These are phyloP conservation scores for Hemistola chrysoprasaria DNA, from an alignment of 2,888 invertebrate species.

Conservation along the genomic window DNA sequence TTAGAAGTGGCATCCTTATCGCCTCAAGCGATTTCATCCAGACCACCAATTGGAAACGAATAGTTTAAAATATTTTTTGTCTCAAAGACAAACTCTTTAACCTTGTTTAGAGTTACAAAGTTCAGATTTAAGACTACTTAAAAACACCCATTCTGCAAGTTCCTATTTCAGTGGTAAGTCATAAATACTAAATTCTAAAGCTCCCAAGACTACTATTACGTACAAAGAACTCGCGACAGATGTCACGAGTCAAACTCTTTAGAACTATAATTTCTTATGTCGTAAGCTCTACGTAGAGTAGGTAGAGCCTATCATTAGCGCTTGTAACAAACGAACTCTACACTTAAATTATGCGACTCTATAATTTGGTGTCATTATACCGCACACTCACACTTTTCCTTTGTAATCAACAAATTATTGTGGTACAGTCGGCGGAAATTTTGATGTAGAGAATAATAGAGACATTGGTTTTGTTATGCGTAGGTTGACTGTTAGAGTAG, in stretches of 20 bases:
- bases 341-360: constrained; percentile 23
- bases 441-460: constrained; percentile 12
- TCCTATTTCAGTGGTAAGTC: neutral
- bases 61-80: too few species aligned
- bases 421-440: constrained; percentile 2
- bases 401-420: constrained; percentile 48
- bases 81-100: too few species aligned
- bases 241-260: constrained; percentile 19
- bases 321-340: constrained; percentile 14
- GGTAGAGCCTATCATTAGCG: constrained; percentile 16
- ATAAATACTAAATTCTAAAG: constrained; percentile 1
- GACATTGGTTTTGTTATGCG: constrained; percentile 7
- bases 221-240: constrained; percentile 18
- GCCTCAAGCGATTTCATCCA: too few species aligned
- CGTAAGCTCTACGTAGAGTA: constrained; percentile 18
- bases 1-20: too few species aligned
- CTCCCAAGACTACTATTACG: neutral
- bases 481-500: too few species aligned
- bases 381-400: constrained; percentile 45
- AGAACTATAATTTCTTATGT: constrained; percentile 27
- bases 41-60: too few species aligned
- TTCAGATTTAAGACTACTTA: too few species aligned
- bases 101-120: too few species aligned
- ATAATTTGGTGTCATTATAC: constrained; percentile 43
- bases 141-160: too few species aligned